A percentile compares a stretch with the other conserved stretches of the same genome.
Evolutionary conservation across 1,140 invertebrate genomes (phyloP).

Genomic region (Cotesia chilonis): DNA sequence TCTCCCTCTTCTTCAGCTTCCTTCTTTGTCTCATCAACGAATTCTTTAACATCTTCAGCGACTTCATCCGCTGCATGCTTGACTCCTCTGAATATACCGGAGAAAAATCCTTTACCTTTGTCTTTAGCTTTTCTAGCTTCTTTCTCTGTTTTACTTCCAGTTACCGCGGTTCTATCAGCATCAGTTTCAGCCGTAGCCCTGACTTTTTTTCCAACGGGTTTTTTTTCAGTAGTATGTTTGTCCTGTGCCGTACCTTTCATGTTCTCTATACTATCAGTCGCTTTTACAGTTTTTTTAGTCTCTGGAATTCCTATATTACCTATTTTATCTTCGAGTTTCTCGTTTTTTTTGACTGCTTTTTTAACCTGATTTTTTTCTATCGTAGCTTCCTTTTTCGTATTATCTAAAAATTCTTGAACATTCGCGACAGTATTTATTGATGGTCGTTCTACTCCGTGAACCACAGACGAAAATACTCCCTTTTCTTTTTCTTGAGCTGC

Average conservation of each 20-base stretch:
- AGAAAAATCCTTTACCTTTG: conserved; percentile 41
- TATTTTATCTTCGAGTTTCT: too few relatives aligned
- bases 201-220: conserved; percentile 35
- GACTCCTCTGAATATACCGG: conserved; percentile 44
- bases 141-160: conserved; percentile 38
- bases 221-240: conserved; percentile 35
- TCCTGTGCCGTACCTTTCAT: conserved; percentile 7
- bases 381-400: conserved; percentile 45
- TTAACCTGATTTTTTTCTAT: too few relatives aligned
- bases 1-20: neutral
- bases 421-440: conserved; percentile 44
- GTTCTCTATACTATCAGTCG: too few relatives aligned
- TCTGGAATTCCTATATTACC: too few relatives aligned
- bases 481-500: conserved; percentile 48
- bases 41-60: conserved; percentile 31
- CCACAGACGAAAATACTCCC: conserved; percentile 39
- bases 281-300: too few relatives aligned
- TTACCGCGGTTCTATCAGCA: conserved; percentile 28
- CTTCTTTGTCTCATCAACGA: neutral
- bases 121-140: conserved; percentile 51
- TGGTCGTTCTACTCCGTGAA: neutral
- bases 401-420: conserved; percentile 52
- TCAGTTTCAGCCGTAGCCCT: conserved; percentile 15
- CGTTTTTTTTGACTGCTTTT: too few relatives aligned
- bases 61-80: conserved; percentile 41